Conservation (phyloP, 92 coral and sea anemone species). For the Pocillopora meandrina region DNA sequence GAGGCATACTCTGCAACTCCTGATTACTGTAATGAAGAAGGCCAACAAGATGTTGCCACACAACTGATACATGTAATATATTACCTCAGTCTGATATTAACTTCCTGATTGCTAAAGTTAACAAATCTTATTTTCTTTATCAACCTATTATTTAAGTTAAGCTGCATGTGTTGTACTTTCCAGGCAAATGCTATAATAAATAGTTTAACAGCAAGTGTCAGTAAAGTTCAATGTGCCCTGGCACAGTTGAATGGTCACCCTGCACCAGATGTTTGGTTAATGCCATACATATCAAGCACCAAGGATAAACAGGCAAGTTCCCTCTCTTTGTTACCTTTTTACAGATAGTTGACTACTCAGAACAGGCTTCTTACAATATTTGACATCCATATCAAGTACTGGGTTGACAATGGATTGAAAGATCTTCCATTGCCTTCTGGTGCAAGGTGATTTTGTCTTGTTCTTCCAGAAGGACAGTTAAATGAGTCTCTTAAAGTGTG, state of each 20-base stretch:
- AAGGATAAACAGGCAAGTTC: constrained; percentile 88
- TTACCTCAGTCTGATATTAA: no score
- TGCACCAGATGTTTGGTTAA: constrained; percentile 74
- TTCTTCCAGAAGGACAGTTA: no score
- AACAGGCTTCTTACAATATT: no score
- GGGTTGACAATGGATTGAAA: no score
- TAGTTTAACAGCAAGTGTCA: constrained; percentile 86
- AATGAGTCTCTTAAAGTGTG: no score
- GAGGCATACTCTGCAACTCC: constrained; percentile 90
- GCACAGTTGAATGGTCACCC: constrained; percentile 75
- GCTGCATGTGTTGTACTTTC: neutral
- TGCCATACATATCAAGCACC: constrained; percentile 66
- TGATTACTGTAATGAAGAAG: constrained; percentile 85
- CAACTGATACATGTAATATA: constrained; percentile 74
- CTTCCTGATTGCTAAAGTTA: no score
- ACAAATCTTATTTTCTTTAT: no score
- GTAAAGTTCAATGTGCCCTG: constrained; percentile 82
- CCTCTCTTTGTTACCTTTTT: no score
- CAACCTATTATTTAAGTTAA: neutral
- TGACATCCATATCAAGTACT: no score
- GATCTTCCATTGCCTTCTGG: no score
- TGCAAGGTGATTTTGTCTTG: no score
- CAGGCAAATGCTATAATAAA: constrained; percentile 96
- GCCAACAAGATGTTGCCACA: constrained; percentile 88
- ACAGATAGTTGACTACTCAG: no score